Percentiles rank a stretch among this genome's conserved stretches.
Conservation (phyloP, 2,113 vertebrate genomes). For the Grus americana region DNA sequence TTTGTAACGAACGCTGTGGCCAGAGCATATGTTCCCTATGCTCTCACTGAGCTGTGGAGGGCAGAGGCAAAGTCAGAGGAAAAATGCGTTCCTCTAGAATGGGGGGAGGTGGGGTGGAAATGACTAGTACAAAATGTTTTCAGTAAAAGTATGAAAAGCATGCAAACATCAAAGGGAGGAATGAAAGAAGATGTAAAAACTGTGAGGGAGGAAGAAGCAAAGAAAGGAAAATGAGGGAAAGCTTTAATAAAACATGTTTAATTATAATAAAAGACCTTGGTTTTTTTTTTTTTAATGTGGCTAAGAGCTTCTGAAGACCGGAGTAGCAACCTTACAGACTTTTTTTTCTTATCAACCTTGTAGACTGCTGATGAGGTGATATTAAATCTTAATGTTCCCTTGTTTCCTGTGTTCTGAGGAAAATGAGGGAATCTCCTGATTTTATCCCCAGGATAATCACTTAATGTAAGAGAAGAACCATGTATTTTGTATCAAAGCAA, state of each 20-base stretch:
- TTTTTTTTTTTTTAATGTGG: background rate
- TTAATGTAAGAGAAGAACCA: slow-evolving; percentile 6
- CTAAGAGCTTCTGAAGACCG: slow-evolving; percentile 27
- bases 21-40: background rate
- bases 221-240: slow-evolving; percentile 46
- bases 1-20: background rate
- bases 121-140: background rate
- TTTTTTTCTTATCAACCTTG: slow-evolving; percentile 2
- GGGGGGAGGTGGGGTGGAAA: background rate
- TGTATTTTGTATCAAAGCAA: slow-evolving; percentile 49
- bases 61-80: background rate
- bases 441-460: slow-evolving; percentile 57
- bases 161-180: slow-evolving; percentile 36
- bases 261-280: slow-evolving; percentile 3
- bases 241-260: slow-evolving; percentile 64
- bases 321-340: slow-evolving; percentile 1
- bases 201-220: background rate
- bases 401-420: slow-evolving; percentile 58
- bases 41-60: background rate
- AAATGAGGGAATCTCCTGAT: slow-evolving; percentile 58
- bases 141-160: background rate
- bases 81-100: background rate
- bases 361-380: slow-evolving; percentile 51
- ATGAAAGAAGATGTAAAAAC: background rate
- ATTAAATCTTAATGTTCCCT: slow-evolving; percentile 69